Percentiles rank a stretch among this genome's conserved stretches.
phyloP scores from a whole-genome alignment of 2,797 vertebrate species.

The Sandelia bainsii region DNA sequence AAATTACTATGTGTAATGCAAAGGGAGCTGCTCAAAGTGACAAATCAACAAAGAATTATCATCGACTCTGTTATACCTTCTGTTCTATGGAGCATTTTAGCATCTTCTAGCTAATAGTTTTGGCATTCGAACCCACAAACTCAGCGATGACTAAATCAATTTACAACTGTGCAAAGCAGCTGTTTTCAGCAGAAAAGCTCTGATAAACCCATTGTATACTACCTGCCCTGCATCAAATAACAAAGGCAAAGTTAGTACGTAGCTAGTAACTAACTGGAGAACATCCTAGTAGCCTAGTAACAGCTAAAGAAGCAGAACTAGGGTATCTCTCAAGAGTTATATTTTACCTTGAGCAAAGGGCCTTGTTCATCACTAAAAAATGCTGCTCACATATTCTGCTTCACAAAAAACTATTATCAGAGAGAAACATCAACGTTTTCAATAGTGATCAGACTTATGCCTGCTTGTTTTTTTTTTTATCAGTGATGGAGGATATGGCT shows the following conservation, averaged over 20 bases:
- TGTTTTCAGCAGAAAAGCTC: not conserved
- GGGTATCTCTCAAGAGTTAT: not conserved
- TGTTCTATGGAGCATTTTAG: no score
- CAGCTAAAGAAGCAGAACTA: not conserved
- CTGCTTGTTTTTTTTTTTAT: slow-evolving; percentile 46
- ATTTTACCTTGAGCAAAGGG: slow-evolving; percentile 31
- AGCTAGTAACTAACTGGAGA: no score
- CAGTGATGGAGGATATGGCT: slow-evolving; percentile 35
- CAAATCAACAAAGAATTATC: no score
- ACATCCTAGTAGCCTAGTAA: no score
- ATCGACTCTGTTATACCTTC: no score
- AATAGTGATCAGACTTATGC: slow-evolving; percentile 34
- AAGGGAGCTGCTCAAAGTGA: no score
- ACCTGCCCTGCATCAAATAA: no score
- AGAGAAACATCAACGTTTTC: slow-evolving; percentile 44
- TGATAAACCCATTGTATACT: not conserved
- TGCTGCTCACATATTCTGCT: slow-evolving; percentile 15
- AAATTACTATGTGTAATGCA: no score
- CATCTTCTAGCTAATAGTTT: no score
- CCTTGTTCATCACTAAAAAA: slow-evolving; percentile 21
- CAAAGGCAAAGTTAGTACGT: no score
- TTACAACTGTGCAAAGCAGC: not conserved
- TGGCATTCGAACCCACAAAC: no score
- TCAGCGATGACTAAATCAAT: not conserved
- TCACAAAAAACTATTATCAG: slow-evolving; percentile 46